phyloP scores from a whole-genome alignment of 2,797 vertebrate species.

The Coracias cyanogaster region DNA sequence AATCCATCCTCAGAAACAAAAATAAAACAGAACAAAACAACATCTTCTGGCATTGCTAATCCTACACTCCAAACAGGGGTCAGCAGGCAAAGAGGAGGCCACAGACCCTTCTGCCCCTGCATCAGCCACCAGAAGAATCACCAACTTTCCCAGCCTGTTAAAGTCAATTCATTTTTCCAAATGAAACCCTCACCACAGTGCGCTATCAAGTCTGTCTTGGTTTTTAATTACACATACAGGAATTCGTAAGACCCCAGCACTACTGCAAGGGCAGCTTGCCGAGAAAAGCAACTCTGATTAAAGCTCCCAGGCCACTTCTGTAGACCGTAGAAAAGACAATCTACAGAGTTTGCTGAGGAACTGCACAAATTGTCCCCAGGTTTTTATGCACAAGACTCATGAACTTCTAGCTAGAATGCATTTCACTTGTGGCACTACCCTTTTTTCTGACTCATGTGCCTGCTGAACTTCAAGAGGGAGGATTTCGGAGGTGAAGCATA shows the following conservation, averaged over 20 bases:
- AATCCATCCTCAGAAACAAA: not conserved
- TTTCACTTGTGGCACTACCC: not conserved
- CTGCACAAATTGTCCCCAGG: not conserved
- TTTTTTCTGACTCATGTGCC: not conserved
- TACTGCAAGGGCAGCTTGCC: conserved; percentile 24
- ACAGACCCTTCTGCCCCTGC: not conserved
- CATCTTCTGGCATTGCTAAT: not conserved
- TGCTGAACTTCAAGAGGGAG: not conserved
- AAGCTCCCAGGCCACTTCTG: not conserved
- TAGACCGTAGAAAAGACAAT: not conserved
- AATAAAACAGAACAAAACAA: not conserved
- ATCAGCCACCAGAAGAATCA: not conserved
- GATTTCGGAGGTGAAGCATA: not conserved
- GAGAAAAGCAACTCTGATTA: conserved; percentile 34
- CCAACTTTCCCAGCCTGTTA: not conserved
- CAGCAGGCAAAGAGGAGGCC: not conserved
- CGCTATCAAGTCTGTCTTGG: not conserved
- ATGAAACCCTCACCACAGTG: not conserved
- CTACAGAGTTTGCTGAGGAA: not conserved
- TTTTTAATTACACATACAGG: conserved; percentile 42
- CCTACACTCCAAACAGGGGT: not conserved
- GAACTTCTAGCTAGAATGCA: not conserved
- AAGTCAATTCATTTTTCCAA: not conserved
- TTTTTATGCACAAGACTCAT: not conserved
- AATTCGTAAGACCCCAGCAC: not conserved